A percentile compares a stretch with the other conserved stretches of the same genome.
phyloP scores from a whole-genome alignment of 2,113 vertebrate species.

The Syngnathoides biaculeatus region DNA sequence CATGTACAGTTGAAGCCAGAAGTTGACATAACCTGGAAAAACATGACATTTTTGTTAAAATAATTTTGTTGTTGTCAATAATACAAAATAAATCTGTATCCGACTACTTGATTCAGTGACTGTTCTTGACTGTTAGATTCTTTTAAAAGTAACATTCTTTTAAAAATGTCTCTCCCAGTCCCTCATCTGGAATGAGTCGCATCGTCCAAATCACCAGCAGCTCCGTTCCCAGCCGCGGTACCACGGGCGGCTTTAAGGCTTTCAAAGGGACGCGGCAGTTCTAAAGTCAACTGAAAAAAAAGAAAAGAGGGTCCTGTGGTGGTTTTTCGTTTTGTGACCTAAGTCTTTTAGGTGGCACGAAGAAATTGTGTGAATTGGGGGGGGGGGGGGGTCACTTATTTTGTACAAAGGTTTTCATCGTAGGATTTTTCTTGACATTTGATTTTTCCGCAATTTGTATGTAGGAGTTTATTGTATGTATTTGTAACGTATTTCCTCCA shows the following conservation, averaged over 20 bases:
- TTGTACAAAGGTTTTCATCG: conserved; percentile 59
- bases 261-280: conserved; percentile 91
- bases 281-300: conserved; percentile 64
- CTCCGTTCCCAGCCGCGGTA: conserved; percentile 82
- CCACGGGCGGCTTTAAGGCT: conserved; percentile 88
- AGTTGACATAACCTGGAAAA: too few relatives aligned
- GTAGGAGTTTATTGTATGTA: conserved; percentile 51
- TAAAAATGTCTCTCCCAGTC: conserved; percentile 62
- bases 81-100: too few relatives aligned
- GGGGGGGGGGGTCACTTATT: conserved; percentile 39
- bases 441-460: conserved; percentile 17
- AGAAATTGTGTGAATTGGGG: too few relatives aligned
- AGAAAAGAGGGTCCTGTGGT: conserved; percentile 42
- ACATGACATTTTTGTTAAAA: too few relatives aligned
- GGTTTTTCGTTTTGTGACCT: conserved; percentile 64
- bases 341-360: conserved; percentile 78
- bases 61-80: too few relatives aligned
- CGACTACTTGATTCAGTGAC: too few relatives aligned
- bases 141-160: background rate
- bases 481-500: conserved; percentile 47
- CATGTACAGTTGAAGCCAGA: too few relatives aligned
- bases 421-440: conserved; percentile 37
- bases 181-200: conserved; percentile 87
- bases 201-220: conserved; percentile 94
- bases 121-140: too few relatives aligned